Base-by-base conservation (phyloP, 2,888 invertebrate species). In the Ornithoptera alexandrae region DNA sequence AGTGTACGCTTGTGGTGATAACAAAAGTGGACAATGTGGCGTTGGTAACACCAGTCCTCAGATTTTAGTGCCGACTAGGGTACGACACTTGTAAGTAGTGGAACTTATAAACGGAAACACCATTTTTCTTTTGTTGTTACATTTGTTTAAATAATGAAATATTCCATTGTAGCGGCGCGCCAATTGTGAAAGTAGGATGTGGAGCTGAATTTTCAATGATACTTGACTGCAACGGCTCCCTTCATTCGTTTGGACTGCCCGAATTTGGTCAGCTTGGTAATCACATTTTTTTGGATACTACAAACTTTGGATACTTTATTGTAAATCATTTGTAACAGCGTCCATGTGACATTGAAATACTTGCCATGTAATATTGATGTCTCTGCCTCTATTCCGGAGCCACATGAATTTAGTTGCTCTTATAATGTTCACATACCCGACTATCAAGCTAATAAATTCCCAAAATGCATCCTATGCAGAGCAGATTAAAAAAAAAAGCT, bases 171-270 rank as follows among this genome's bases (percentile, higher is more conserved):
- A 93, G 96, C 59, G 98, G 98, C 2, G 96, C 97, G 30, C 98
- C 98, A 0, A 95, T 98, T 66, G 94, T 97, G 68, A 97, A 97
- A 84, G 95, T 98, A 72, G 96, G 96, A 0, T 98, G 97, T 82
- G 98, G 98, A 0, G 98, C 96, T 0, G 98, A 98, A 76, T 98
- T 98, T 87, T 97, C 97, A 8, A 95, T 97, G 88, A 96, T 98
- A 67, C 91, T 98, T 63, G 98, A 98, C 85, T 95, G 97, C 74
- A 96, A 97, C 79, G 98, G 98, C 4, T 95, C 96, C 69, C 89
- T 98, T 65, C 97, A 97, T 84, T 97, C 98, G 0, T 98, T 98
- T 83, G 98, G 98, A 0, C 93, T 97, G 77, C 98, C 98, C 0
- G 98, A 98, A 81, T 97, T 97, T 83, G 98, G 98, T 0, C 98